Base-by-base conservation (phyloP, 2,113 vertebrate genomes). In the Ammodramus savannarum region DNA sequence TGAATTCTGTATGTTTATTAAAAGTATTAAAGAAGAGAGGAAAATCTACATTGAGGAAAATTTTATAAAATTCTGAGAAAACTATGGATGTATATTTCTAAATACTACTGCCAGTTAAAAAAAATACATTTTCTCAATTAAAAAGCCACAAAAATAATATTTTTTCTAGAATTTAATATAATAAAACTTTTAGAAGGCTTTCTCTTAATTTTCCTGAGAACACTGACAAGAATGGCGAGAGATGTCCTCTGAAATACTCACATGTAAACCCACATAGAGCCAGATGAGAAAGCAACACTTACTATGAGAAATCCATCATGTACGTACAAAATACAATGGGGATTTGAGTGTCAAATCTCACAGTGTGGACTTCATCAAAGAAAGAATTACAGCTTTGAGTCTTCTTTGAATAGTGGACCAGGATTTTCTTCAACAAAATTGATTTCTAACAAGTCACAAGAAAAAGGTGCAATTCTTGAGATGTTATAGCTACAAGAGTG, bases 401-500 rank as follows among this genome's bases (percentile, higher is more conserved):
- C 58, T 16, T 87, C 86, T 87, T 85, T 87, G 41, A 82, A n/a
- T 55, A 46, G 63, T 32, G 75, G 34, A 75, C 27, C 21, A 92
- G 66, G 66, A 82, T 82, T 85, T 92, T 92, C 76, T 94, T 82
- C 83, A 91, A 90, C 58, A 41, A 95, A 94, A 93, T 43, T 72
- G 49, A 69, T 41, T 87, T 94, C 76, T 82, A 84, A 89, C 26
- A 89, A 72, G 16, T 89, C 83, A 85, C 61, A 72, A 61, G 15
- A 71, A 71, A 92, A 86, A 66, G 23, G 26, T 57, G 13, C 9
- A 3, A 16, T 89, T 93, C 81, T 58, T 43, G 68, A 84, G 66
- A 87, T 31, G 9, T 41, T 65, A 65, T 13, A 59, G 31, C 34
- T 63, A 55, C 16, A 61, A 51, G 22, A 83, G 6, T 54, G 29